These are phyloP conservation scores for Apistogramma diplotaenia DNA, from an alignment of 2,113 vertebrate species.

Conservation along the genomic window DNA sequence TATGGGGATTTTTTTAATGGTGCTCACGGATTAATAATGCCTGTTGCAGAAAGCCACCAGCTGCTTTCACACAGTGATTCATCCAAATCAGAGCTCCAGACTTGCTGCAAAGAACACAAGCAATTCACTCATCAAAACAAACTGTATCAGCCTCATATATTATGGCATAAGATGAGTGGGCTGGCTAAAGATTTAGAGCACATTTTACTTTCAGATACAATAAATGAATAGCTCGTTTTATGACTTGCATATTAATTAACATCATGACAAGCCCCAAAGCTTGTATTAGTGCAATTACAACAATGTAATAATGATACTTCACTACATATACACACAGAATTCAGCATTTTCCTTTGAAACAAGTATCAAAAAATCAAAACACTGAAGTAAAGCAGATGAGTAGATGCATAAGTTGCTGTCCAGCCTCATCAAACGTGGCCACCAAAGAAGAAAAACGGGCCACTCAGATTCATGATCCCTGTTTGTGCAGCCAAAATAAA, in stretches of 20 bases:
- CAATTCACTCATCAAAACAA: slow-evolving; percentile 14
- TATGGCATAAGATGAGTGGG: background rate
- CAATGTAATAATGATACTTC: background rate
- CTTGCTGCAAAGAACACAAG: background rate
- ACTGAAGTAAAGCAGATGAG: background rate
- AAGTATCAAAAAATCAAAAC: background rate
- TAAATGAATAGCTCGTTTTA: background rate
- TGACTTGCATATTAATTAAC: background rate
- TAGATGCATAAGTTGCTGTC: no score
- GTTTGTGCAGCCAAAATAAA: background rate
- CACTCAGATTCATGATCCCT: background rate
- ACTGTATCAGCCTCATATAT: background rate
- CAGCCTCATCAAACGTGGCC: background rate
- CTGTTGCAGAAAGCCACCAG: background rate
- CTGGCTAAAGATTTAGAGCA: background rate
- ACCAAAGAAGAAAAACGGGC: background rate
- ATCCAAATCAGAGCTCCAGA: slow-evolving; percentile 15
- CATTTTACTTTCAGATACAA: slow-evolving; percentile 18
- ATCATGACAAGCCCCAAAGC: background rate
- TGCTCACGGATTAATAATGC: background rate
- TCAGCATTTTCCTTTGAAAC: background rate
- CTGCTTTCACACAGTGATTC: background rate
- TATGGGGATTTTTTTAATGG: background rate
- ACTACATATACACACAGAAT: background rate
- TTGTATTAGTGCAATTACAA: background rate